These are phyloP conservation scores for Uria aalge DNA, from an alignment of 2,113 vertebrate genomes.

Conservation along the genomic window DNA sequence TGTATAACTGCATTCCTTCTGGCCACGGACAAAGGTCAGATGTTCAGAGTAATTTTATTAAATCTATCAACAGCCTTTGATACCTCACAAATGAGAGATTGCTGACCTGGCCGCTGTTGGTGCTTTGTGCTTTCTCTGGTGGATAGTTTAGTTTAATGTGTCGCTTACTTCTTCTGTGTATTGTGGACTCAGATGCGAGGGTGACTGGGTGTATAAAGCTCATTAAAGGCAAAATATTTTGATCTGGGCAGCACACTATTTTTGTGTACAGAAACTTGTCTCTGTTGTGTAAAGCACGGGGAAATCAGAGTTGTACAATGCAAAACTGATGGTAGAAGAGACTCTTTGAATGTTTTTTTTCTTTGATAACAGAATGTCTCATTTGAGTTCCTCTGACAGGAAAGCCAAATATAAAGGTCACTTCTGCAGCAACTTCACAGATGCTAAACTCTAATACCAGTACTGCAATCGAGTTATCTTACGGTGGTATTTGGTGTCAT, in stretches of 20 bases:
- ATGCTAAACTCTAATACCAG: conserved; percentile 5
- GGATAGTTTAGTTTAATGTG: conserved; percentile 48
- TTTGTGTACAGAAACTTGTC: not conserved
- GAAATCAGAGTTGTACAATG: conserved; percentile 22
- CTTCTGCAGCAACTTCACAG: not conserved
- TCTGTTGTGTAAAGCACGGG: conserved; percentile 42
- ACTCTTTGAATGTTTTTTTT: conserved; percentile 5
- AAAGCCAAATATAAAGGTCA: conserved; percentile 54
- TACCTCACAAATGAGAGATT: conserved; percentile 54
- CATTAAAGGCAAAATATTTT: conserved; percentile 51
- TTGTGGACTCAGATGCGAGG: not conserved
- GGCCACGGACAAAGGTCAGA: conserved; percentile 60
- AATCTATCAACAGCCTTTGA: conserved; percentile 53
- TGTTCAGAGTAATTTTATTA: conserved; percentile 63
- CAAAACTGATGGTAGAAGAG: conserved; percentile 17
- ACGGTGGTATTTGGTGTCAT: not conserved
- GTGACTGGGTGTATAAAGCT: conserved; percentile 20
- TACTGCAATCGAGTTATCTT: not conserved
- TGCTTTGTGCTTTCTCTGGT: conserved; percentile 40
- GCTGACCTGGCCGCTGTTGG: not conserved
- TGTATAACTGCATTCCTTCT: conserved; percentile 58
- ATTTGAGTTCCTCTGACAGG: conserved; percentile 42
- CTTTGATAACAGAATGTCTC: conserved; percentile 48
- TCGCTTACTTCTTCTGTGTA: conserved; percentile 46
- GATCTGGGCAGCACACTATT: not conserved